Conservation (phyloP, 1,140 invertebrate genomes). For the Planococcus citri region DNA sequence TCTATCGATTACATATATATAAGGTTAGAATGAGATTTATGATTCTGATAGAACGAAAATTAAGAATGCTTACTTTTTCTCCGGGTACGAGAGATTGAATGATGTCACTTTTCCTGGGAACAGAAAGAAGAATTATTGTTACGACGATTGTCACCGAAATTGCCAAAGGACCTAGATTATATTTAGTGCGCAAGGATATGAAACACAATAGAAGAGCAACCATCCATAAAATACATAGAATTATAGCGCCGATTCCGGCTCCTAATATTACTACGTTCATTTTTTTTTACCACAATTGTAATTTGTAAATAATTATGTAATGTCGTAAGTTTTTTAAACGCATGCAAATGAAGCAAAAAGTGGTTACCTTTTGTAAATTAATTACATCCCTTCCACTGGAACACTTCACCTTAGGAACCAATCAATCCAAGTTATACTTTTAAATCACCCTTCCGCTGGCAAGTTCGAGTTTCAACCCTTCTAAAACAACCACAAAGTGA, state of each 20-base stretch:
- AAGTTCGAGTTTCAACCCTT: no score
- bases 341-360: no score
- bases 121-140: slow-evolving; percentile 39
- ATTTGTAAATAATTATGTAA: no score
- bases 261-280: slow-evolving; percentile 4
- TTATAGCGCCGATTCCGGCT: slow-evolving; percentile 32
- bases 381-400: no score
- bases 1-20: neutral
- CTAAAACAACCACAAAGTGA: no score
- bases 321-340: no score
- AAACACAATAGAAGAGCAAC: slow-evolving; percentile 40
- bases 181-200: slow-evolving; percentile 41
- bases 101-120: slow-evolving; percentile 33
- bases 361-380: no score
- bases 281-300: neutral
- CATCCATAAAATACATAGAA: slow-evolving; percentile 42
- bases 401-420: no score
- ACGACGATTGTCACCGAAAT: slow-evolving; percentile 36
- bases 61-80: slow-evolving; percentile 5
- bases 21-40: no score
- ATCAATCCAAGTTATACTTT: no score
- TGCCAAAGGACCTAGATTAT: slow-evolving; percentile 39
- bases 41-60: neutral
- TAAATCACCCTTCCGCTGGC: no score
- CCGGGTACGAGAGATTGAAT: neutral